Conservation (phyloP, 2,888 invertebrate species). For the Agrypnus murinus region DNA sequence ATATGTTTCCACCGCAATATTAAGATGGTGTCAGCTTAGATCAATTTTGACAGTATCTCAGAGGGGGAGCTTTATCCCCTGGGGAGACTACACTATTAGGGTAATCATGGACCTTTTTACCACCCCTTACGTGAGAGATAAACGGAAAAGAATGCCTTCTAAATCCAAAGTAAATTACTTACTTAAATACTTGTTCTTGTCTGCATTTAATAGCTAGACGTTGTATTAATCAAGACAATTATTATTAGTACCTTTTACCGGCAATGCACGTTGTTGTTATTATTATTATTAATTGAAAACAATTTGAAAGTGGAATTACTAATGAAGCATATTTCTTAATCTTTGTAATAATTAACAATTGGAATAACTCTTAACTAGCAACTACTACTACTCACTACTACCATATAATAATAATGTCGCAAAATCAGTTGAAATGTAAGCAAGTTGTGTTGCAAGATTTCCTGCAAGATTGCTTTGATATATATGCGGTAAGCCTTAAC, state of each 20-base stretch:
- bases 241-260: background rate
- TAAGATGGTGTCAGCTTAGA: constrained; percentile 50
- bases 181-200: background rate
- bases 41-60: constrained; percentile 57
- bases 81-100: constrained; percentile 54
- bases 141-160: constrained; percentile 21
- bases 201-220: background rate
- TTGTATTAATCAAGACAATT: background rate
- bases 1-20: constrained; percentile 35
- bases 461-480: constrained; percentile 34
- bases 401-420: background rate
- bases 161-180: constrained; percentile 23
- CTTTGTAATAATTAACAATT: constrained; percentile 20
- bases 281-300: background rate
- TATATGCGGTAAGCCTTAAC: constrained; percentile 24
- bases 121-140: constrained; percentile 33
- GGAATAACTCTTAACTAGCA: background rate
- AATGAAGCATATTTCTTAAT: constrained; percentile 16
- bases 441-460: constrained; percentile 1
- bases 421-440: background rate
- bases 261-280: background rate
- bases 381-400: too few species aligned
- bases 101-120: constrained; percentile 50
- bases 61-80: constrained; percentile 54
- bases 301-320: background rate